phyloP scores from a whole-genome alignment of 2,797 vertebrate genomes.

The Microcaecilia unicolor region DNA sequence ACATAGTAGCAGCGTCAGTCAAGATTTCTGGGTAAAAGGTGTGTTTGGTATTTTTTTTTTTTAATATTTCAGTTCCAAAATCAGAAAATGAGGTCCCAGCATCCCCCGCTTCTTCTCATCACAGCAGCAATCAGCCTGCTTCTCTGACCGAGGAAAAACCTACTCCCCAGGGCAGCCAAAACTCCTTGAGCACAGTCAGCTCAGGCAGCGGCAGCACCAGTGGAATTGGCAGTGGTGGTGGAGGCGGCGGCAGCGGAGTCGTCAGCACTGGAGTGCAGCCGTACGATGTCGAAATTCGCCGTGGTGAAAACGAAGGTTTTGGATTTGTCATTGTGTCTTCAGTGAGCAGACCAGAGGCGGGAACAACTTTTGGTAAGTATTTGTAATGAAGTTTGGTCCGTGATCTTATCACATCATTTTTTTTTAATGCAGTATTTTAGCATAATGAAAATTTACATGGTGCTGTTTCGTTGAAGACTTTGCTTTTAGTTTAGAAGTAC shows the following conservation, averaged over 20 bases:
- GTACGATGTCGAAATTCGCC: slow-evolving; percentile 91
- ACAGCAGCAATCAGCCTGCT: slow-evolving; percentile 90
- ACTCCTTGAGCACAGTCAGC: slow-evolving; percentile 93
- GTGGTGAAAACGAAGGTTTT: slow-evolving; percentile 90
- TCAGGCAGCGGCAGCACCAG: slow-evolving; percentile 94
- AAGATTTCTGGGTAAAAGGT: neutral
- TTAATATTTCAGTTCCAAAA: slow-evolving; percentile 62
- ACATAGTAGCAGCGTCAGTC: accelerated
- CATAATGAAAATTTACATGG: too few relatives aligned
- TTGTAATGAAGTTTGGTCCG: too few relatives aligned
- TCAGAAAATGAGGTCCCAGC: slow-evolving; percentile 80
- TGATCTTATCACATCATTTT: too few relatives aligned
- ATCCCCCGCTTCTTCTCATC: slow-evolving; percentile 90
- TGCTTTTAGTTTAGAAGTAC: accelerated
- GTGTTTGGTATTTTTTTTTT: neutral
- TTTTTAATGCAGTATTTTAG: too few relatives aligned
- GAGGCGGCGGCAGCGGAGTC: slow-evolving; percentile 60
- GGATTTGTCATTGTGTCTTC: slow-evolving; percentile 97
- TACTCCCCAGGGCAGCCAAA: slow-evolving; percentile 93
- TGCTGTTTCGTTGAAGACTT: too few relatives aligned
- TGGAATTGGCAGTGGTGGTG: slow-evolving; percentile 84
- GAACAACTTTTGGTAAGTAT: slow-evolving; percentile 89
- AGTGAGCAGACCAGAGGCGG: slow-evolving; percentile 87
- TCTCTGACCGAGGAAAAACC: slow-evolving; percentile 91
- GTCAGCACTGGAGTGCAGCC: slow-evolving; percentile 69